Evolutionary conservation across 1,140 invertebrate species (phyloP).

Genomic region (Caenorhabditis inopinata): DNA sequence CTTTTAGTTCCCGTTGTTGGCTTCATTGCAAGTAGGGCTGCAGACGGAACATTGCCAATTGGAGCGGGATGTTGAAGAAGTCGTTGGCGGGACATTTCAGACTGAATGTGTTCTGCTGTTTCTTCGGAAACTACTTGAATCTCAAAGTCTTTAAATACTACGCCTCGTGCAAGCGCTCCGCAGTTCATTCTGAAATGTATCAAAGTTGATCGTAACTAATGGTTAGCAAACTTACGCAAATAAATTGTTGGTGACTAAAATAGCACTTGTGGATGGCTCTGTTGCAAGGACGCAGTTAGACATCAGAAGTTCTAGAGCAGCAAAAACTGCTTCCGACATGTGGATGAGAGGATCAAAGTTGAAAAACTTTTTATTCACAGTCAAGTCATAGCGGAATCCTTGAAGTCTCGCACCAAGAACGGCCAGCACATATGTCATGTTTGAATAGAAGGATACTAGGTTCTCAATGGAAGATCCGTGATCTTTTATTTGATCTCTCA

Average conservation of each 20-base stretch:
- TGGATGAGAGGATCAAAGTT: slow-evolving; percentile 58
- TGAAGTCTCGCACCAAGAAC: slow-evolving; percentile 60
- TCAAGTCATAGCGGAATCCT: slow-evolving; percentile 61
- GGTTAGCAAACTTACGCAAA: slow-evolving; percentile 43
- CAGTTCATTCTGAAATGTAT: slow-evolving; percentile 50
- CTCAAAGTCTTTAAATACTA: slow-evolving; percentile 49
- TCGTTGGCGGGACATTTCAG: slow-evolving; percentile 62
- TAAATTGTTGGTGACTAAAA: slow-evolving; percentile 50
- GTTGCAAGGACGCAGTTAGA: slow-evolving; percentile 48
- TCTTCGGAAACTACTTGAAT: slow-evolving; percentile 63
- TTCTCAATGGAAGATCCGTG: slow-evolving; percentile 54
- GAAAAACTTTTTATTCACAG: slow-evolving; percentile 57
- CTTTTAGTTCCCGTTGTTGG: slow-evolving; percentile 49
- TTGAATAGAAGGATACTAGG: slow-evolving; percentile 60
- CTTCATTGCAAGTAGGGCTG: slow-evolving; percentile 52
- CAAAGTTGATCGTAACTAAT: background rate
- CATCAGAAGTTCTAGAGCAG: slow-evolving; percentile 60
- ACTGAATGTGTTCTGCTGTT: slow-evolving; percentile 64
- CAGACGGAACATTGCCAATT: slow-evolving; percentile 51
- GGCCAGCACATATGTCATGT: slow-evolving; percentile 64
- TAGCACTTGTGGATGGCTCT: slow-evolving; percentile 51
- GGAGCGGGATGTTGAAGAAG: slow-evolving; percentile 65
- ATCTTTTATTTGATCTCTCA: slow-evolving; percentile 57
- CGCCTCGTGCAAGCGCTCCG: slow-evolving; percentile 46
- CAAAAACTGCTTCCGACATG: slow-evolving; percentile 62